These are phyloP conservation scores for Lordiphosa collinella DNA, from an alignment of 1,140 invertebrate genomes.

Conservation along the genomic window DNA sequence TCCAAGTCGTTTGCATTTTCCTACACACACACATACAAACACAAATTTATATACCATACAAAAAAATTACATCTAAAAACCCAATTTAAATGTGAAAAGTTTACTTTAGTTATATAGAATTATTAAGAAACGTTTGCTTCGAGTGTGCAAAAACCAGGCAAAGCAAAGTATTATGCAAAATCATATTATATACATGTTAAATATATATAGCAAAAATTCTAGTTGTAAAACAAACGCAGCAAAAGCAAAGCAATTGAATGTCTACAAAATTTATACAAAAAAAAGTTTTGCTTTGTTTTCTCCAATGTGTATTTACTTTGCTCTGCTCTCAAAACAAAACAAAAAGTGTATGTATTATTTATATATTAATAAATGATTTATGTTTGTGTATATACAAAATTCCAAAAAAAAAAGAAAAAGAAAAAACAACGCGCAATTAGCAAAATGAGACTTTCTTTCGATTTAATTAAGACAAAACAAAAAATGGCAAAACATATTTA, in stretches of 20 bases:
- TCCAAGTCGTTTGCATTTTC: constrained; percentile 71
- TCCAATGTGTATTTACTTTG: constrained; percentile 1
- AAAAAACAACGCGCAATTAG: constrained; percentile 63
- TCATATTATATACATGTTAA: constrained; percentile 46
- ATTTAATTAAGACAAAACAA: constrained; percentile 22
- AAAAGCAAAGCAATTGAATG: constrained; percentile 50
- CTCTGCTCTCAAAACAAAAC: constrained; percentile 2
- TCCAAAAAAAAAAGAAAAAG: constrained; percentile 39
- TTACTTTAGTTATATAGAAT: constrained; percentile 48
- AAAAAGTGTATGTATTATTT: constrained; percentile 27
- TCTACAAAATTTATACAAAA: constrained; percentile 36
- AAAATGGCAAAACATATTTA: constrained; percentile 30
- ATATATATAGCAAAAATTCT: constrained; percentile 60
- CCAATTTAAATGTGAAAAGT: constrained; percentile 55
- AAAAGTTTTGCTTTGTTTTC: constrained; percentile 4
- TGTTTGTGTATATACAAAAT: constrained; percentile 34
- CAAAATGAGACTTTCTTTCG: constrained; percentile 61
- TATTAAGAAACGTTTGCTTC: constrained; percentile 51
- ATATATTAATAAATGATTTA: constrained; percentile 26
- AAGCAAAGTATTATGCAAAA: constrained; percentile 68
- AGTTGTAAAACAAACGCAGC: constrained; percentile 33
- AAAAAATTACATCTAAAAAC: constrained; percentile 18
- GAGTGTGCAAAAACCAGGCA: constrained; percentile 42
- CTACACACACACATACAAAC: constrained; percentile 37
- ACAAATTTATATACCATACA: constrained; percentile 39